phyloP scores from a whole-genome alignment of 2,113 vertebrate genomes.

The Platysteira castanea region DNA sequence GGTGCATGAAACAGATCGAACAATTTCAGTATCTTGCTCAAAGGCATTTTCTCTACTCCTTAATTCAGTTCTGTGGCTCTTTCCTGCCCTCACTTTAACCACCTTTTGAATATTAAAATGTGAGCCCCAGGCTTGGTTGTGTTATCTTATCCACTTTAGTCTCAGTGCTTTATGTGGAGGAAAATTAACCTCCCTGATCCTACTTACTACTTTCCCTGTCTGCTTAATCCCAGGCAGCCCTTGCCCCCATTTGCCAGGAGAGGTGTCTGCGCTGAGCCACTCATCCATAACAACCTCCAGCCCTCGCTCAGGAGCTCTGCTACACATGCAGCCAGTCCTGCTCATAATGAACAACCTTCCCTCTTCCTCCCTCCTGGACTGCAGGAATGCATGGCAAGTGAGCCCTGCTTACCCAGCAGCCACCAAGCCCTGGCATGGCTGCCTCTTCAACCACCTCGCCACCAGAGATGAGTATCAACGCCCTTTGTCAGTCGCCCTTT shows the following conservation, averaged over 20 bases:
- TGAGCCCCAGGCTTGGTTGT: conserved; percentile 28
- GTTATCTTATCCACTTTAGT: conserved; percentile 51
- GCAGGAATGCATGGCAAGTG: neutral
- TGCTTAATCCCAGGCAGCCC: neutral
- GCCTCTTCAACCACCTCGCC: neutral
- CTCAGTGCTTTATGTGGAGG: neutral
- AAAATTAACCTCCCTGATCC: conserved; percentile 45
- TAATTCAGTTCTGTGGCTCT: conserved; percentile 60
- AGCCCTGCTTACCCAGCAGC: neutral
- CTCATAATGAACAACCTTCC: accelerated
- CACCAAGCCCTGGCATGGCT: neutral
- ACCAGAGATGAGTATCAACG: neutral
- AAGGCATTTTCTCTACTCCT: conserved; percentile 40
- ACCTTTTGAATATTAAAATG: conserved; percentile 64
- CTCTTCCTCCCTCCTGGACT: neutral
- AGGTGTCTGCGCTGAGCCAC: neutral
- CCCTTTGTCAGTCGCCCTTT: neutral
- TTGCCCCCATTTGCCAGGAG: neutral
- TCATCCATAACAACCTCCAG: neutral
- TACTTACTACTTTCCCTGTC: neutral
- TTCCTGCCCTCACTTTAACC: conserved; percentile 40
- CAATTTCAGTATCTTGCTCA: conserved; percentile 19
- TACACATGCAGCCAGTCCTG: neutral
- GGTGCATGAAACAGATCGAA: conserved; percentile 37
- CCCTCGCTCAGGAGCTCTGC: neutral